Conservation (phyloP, 2,888 invertebrate genomes). For the Drosophila suboccidentalis region DNA sequence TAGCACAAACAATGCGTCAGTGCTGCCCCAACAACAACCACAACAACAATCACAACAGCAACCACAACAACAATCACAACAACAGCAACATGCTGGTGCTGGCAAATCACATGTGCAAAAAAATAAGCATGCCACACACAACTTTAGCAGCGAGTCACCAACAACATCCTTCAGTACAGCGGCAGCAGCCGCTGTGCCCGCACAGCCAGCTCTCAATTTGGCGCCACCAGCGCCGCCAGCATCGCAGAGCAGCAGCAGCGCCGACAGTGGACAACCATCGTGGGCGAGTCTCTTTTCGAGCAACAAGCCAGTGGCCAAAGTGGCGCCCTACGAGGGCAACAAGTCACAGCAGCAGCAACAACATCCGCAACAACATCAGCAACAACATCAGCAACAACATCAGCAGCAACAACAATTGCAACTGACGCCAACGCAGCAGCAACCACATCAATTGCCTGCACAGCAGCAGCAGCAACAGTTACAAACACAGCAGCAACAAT, state of each 20-base stretch:
- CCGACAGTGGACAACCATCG: constrained; percentile 85
- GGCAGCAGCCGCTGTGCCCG: constrained; percentile 37
- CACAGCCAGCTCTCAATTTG: constrained; percentile 74
- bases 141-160: constrained; percentile 7
- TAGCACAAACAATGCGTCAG: constrained; percentile 49
- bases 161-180: constrained; percentile 46
- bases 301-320: constrained; percentile 88
- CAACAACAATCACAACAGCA: constrained; percentile 47
- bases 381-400: constrained; percentile 28
- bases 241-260: constrained; percentile 56
- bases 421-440: constrained; percentile 25
- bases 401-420: constrained; percentile 25
- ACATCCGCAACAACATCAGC: constrained; percentile 20
- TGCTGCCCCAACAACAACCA: constrained; percentile 44
- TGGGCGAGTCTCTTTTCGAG: constrained; percentile 90
- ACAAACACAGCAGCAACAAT: constrained; percentile 35
- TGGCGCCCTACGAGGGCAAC: constrained; percentile 87
- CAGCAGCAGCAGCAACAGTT: constrained; percentile 36
- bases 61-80: constrained; percentile 34
- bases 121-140: constrained; percentile 49
- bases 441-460: constrained; percentile 36
- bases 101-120: constrained; percentile 60
- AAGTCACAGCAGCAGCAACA: constrained; percentile 52
- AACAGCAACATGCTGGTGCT: constrained; percentile 29
- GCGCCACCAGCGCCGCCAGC: constrained; percentile 84